Base-by-base conservation (phyloP, 1,140 invertebrate species). In the Spodoptera frugiperda region DNA sequence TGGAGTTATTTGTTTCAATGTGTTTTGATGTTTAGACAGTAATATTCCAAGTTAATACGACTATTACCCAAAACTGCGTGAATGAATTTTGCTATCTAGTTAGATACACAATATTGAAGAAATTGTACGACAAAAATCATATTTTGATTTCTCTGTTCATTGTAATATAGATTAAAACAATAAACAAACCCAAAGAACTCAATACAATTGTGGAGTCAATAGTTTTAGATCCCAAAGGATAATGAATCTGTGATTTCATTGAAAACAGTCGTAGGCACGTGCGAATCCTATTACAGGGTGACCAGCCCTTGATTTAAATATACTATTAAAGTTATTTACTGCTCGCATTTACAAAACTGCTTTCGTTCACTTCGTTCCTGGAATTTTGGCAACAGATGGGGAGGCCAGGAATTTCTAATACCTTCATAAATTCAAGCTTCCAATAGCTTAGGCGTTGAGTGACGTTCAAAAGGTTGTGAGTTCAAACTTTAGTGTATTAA, bases 311-410 rank as follows among this genome's bases (percentile, higher is more conserved):
- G 71, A 61, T 73, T 73, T 73, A 73, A 73, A 73, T 73, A 73
- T 51, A 51, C 71, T 73, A 73, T 73, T 59, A 73, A 59, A 61
- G 55, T 61, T 73, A 73, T 73, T 59, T 73, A 73, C 46, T 73
- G 55, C 71, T 11, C 44, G 19, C 70, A n/a, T 59, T 73, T 61
- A 61, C 33, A 57, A 59, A 57, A 48, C 70, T 53, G 46, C 48
- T 19, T 51, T 39, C 33, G 33, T 39, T 39, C 33, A 39, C 21
- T 33, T 70, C 11, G 46, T 12, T 48, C 12, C 63, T 46, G 63
- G 46, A 67, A 67, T 67, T 61, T 67, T 67, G 63, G 63, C 21
- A 67, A 67, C 44, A 49, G 63, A 48, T 67, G 63, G 44, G 46
- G 21, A 70, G 25, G 67, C 59, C 44, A 63, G 59, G 59, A 63